A percentile compares a stretch with the other conserved stretches of the same genome.
Evolutionary conservation across 1,140 invertebrate species (phyloP).

Genomic region (Cryptotermes secundus): DNA sequence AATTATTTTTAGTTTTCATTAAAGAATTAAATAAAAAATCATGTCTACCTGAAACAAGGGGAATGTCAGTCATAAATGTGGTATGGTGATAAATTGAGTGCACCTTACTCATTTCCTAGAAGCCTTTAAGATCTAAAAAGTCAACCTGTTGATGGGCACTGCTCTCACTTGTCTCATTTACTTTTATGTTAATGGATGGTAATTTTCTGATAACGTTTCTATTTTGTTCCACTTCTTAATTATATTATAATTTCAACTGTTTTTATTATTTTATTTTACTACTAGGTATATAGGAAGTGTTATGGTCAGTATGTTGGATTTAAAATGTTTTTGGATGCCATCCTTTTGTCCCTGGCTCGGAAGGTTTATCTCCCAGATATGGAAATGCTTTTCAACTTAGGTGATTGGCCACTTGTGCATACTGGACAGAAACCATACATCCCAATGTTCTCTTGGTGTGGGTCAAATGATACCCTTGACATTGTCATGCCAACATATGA

Average conservation of each 20-base stretch:
- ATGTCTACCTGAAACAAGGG: no score
- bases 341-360: slow-evolving; percentile 77
- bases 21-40: no score
- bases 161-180: no score
- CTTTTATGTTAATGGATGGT: no score
- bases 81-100: no score
- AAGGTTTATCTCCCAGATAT: slow-evolving; percentile 85
- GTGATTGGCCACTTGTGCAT: slow-evolving; percentile 87
- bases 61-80: no score
- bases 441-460: slow-evolving; percentile 97
- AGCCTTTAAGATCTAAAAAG: no score
- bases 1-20: no score
- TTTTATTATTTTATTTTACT: slow-evolving; percentile 34
- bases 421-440: slow-evolving; percentile 53
- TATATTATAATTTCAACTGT: neutral
- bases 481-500: slow-evolving; percentile 96
- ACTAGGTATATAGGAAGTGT: slow-evolving; percentile 79
- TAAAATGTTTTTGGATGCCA: slow-evolving; percentile 91
- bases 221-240: no score
- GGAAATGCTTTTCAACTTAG: slow-evolving; percentile 91
- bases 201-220: no score
- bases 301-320: slow-evolving; percentile 95
- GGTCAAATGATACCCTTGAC: slow-evolving; percentile 78
- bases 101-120: no score
- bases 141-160: no score